Base-by-base conservation (phyloP, 2,113 vertebrate species). In the Casuarius casuarius region DNA sequence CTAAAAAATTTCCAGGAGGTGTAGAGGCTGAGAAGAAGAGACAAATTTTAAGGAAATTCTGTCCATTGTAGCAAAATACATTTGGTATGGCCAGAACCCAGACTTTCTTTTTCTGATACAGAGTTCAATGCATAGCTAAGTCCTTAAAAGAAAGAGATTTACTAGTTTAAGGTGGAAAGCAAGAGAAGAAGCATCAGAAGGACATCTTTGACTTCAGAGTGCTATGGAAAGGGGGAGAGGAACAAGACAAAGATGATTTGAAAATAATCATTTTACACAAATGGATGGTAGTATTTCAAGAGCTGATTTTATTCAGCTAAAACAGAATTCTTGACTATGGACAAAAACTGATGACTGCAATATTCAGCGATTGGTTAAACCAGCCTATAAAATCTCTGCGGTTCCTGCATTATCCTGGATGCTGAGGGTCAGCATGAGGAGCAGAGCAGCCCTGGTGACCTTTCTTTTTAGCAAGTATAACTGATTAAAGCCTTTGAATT, bases 371-470 rank as follows among this genome's bases (percentile, higher is more conserved):
- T 2, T 7, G 2, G 68, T 72, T 56, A 31, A 80, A 11, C 3
- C 38, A n/a, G 12, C 1, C 72, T 48, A 0, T n/a, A 17, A 28
- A 25, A 78, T 21, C 13, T 71, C 72, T 40, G 18, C 31, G 42
- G 72, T 11, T 25, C 28, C 56, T 20, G 18, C 23, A 14, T 0
- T 6, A 63, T 18, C 20, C 56, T 52, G 23, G 19, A 35, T 1
- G 3, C 8, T 48, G 19, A 54, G 21, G 33, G 10, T 66, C 51
- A 54, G 31, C 0, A 0, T 26, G 48, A 65, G 54, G 15, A 90
- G 19, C 25, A 78, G 22, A 74, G 8, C 31, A 29, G 4, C 12
- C 7, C 18, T 38, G 35, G 10, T 38, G 26, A 72, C 11, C 21
- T 67, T 70, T 17, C 19, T 29, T 84, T 65, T 51, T 42, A 54